Base-by-base conservation (phyloP, 2,888 invertebrate species). In the Mesoligia furuncula region DNA sequence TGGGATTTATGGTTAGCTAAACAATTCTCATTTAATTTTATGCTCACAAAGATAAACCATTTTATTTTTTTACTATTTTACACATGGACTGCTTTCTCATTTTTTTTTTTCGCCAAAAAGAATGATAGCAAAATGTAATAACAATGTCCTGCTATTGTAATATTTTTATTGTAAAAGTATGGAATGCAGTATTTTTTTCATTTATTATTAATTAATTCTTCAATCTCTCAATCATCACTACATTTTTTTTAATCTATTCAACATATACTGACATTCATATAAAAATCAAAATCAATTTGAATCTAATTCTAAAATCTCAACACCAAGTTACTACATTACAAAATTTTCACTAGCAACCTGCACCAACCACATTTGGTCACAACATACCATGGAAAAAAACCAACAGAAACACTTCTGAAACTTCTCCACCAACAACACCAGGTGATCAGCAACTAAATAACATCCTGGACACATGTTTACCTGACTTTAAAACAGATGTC, bases 321-420 rank as follows among this genome's bases (percentile, higher is more conserved):
- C 54, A n/a, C 24, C 3, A 54, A 71, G 31, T 76, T 73, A 75
- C 71, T 79, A 77, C 62, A 88, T 64, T 24, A 82, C 13, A 69
- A 77, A 73, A 45, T 77, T 85, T 86, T 74, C 80, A 82, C 61
- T 82, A 89, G 83, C 78, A 42, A 72, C 45, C 45, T 2, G 24
- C 64, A 54, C 75, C 74, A 78, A 79, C 70, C 64, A 62, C 85
- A 39, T 94, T 92, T 82, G 96, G 96, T 75, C 95, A 95, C 87
- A 82, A 86, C 70, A 95, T 96, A 85, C 93, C 93, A 70, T 96
- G 95, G 95, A 94, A 42, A 54, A 59, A 89, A 89, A 71, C 88
- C 36, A 84, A 77, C 81, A 87, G 79, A 80, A 88, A 27, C 17
- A 5, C 62, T 31, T n/a, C 45, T 39, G 45, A 4, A 31, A 68